Conservation (phyloP, 2,113 vertebrate genomes). For the Galemys pyrenaicus region DNA sequence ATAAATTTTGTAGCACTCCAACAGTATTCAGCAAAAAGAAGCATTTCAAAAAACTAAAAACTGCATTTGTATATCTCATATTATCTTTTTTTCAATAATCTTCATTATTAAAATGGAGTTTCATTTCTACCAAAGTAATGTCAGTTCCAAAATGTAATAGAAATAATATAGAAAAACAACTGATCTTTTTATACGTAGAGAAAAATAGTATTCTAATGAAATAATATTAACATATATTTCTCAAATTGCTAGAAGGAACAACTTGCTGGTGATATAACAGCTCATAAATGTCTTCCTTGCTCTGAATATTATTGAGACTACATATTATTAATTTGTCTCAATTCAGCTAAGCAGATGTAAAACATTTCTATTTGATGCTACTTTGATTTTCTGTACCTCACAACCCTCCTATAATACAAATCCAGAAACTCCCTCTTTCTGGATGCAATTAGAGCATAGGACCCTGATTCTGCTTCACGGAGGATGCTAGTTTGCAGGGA, state of each 20-base stretch:
- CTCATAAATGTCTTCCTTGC: neutral
- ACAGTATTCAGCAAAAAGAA: neutral
- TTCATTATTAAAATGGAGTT: slow-evolving; percentile 40
- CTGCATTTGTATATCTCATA: neutral
- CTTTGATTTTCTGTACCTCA: neutral
- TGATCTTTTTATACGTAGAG: neutral
- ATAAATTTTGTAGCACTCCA: neutral
- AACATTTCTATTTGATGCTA: neutral
- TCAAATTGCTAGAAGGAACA: neutral
- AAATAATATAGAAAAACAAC: slow-evolving; percentile 34
- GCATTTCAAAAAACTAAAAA: neutral
- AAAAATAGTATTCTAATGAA: slow-evolving; percentile 46
- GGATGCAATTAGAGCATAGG: neutral
- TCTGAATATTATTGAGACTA: neutral
- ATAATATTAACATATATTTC: slow-evolving; percentile 45
- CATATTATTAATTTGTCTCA: slow-evolving; percentile 30
- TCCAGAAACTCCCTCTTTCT: neutral
- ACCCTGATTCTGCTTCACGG: neutral
- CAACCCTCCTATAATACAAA: neutral
- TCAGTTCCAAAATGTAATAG: neutral
- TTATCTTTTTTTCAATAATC: neutral
- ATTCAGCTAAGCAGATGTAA: neutral
- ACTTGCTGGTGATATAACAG: slow-evolving; percentile 1
- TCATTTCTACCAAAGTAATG: neutral
- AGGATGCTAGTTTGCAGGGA: neutral